phyloP scores from a whole-genome alignment of 1,140 invertebrate species.

The Babylonia areolata region DNA sequence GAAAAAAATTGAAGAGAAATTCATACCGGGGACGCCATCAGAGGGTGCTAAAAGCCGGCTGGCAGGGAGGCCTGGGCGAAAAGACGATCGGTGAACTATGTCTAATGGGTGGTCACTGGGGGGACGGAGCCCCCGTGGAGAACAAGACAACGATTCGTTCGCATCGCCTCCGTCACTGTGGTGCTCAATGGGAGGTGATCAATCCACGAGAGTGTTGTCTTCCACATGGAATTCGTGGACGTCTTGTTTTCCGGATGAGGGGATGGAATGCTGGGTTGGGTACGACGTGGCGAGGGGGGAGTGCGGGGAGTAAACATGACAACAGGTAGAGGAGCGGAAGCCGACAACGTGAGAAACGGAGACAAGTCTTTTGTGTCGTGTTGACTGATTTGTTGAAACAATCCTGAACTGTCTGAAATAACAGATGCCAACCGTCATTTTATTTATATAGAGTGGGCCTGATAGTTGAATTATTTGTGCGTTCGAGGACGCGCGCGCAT shows the following conservation, averaged over 20 bases:
- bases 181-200: not conserved
- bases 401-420: no score
- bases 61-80: not conserved
- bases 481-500: no score
- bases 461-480: no score
- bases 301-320: no score
- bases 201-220: not conserved
- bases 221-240: not conserved
- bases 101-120: not conserved
- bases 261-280: not conserved
- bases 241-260: not conserved
- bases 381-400: no score
- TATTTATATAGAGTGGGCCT: no score
- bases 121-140: not conserved
- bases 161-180: not conserved
- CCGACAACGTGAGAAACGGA: no score
- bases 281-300: not conserved
- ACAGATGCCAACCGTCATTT: no score
- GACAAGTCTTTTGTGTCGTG: no score
- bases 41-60: not conserved
- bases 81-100: not conserved
- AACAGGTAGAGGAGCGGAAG: no score
- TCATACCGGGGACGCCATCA: not conserved
- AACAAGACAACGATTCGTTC: not conserved
- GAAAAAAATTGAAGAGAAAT: not conserved